Conservation (phyloP, 2,113 vertebrate genomes). For the Microcebus lehilahytsara region DNA sequence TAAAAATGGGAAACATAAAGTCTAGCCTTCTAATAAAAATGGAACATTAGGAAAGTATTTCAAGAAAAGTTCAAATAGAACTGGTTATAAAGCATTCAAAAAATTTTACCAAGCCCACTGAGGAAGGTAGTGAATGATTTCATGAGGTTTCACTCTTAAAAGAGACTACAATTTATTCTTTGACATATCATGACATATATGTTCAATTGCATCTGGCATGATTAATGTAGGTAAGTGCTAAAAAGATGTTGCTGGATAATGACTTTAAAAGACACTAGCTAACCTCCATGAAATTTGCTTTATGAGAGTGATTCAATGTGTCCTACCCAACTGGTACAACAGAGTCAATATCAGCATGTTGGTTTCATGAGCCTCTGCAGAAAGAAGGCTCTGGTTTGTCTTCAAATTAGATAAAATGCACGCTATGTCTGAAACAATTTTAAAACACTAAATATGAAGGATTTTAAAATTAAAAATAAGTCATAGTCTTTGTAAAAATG, state of each 20-base stretch:
- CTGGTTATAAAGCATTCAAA: neutral
- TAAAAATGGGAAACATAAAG: slow-evolving; percentile 25
- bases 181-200: neutral
- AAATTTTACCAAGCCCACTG: neutral
- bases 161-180: slow-evolving; percentile 26
- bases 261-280: neutral
- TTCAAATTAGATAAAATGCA: neutral
- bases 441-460: neutral
- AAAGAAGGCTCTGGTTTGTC: neutral
- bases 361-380: neutral
- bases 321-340: neutral
- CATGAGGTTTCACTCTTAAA: neutral
- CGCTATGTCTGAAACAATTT: neutral
- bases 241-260: slow-evolving; percentile 23
- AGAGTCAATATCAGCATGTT: neutral
- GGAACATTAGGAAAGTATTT: slow-evolving; percentile 14
- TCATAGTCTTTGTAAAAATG: neutral
- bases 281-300: neutral
- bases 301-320: neutral
- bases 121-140: neutral
- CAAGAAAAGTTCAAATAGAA: neutral
- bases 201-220: neutral
- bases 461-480: neutral
- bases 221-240: neutral
- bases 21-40: slow-evolving; percentile 26